These are phyloP conservation scores for Nothocercus nigrocapillus DNA, from an alignment of 2,113 vertebrate genomes.

Conservation along the genomic window DNA sequence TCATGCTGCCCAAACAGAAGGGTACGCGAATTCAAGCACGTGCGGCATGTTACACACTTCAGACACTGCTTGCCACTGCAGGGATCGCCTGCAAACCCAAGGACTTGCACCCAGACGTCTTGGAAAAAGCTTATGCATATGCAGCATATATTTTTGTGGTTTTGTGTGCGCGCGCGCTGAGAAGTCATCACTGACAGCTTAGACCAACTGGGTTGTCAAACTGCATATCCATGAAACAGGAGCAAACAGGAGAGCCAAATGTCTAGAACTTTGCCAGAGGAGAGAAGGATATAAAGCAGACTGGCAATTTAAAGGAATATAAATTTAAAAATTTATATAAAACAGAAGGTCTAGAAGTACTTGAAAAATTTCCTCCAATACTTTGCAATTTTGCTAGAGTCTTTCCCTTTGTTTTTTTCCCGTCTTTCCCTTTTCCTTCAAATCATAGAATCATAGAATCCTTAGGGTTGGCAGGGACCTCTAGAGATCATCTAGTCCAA, in stretches of 20 bases:
- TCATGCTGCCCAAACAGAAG: background rate
- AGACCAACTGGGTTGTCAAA: background rate
- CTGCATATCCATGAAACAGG: background rate
- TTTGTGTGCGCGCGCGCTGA: background rate
- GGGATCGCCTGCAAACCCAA: background rate
- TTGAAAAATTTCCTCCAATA: background rate
- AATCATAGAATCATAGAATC: too few species aligned
- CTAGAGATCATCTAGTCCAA: too few species aligned
- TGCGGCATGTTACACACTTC: background rate
- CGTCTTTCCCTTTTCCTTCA: background rate
- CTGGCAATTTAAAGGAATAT: background rate
- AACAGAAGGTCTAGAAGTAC: background rate
- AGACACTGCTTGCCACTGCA: background rate
- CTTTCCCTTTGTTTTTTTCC: background rate
- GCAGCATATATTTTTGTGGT: background rate
- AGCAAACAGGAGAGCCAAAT: background rate
- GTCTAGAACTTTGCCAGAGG: background rate
- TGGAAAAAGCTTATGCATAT: background rate
- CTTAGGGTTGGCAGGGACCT: too few species aligned
- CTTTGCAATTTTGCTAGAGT: background rate
- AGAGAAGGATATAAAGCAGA: background rate
- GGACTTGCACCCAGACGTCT: background rate
- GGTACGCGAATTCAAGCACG: background rate
- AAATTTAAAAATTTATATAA: too few species aligned
- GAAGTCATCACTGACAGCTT: background rate